phyloP scores from a whole-genome alignment of 2,888 invertebrate genomes.

The Orthosia cruda region DNA sequence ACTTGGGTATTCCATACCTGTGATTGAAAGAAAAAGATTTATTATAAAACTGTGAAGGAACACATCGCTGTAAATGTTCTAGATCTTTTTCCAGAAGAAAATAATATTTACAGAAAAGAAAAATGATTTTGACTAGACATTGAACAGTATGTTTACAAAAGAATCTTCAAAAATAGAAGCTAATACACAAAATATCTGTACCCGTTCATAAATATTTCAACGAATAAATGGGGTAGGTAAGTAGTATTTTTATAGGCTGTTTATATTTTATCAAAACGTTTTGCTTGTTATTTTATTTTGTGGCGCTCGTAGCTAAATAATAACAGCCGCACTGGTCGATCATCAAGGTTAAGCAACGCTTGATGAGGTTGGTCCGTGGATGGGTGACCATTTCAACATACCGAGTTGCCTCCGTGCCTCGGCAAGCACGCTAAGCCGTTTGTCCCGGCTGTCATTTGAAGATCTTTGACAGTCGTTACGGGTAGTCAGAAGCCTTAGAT shows the following conservation, averaged over 20 bases:
- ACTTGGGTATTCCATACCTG: slow-evolving; percentile 86
- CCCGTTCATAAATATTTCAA: neutral
- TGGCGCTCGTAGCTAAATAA: no score
- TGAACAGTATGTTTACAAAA: neutral
- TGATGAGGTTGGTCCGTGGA: no score
- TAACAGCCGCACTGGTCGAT: no score
- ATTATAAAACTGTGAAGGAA: neutral
- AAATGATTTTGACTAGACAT: neutral
- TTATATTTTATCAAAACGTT: neutral
- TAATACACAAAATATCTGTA: neutral
- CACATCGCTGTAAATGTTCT: no score
- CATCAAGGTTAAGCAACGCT: no score
- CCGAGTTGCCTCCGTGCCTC: no score
- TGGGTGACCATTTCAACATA: no score
- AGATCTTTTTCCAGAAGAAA: neutral
- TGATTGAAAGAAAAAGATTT: slow-evolving; percentile 12
- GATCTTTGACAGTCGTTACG: no score
- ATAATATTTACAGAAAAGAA: neutral
- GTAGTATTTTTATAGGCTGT: neutral
- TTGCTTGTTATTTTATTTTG: neutral
- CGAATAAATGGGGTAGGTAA: neutral
- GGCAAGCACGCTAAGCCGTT: no score
- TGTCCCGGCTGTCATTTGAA: no score
- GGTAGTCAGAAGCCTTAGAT: no score
- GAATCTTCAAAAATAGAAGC: neutral